phyloP scores from a whole-genome alignment of 2,113 vertebrate genomes.

The Amphiprion ocellaris region DNA sequence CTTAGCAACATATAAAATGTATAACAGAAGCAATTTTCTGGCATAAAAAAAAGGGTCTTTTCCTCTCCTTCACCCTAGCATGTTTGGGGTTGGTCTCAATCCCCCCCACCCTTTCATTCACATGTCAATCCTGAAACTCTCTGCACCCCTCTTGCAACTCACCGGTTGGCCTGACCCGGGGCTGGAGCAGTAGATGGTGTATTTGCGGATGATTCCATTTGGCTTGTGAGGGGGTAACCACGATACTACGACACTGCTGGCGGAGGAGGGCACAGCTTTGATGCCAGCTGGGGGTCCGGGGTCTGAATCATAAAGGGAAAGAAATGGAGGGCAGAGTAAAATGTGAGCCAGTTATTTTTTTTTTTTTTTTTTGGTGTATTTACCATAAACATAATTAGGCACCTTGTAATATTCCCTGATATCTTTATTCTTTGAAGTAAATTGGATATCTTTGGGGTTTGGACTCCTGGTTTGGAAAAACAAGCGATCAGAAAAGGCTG shows the following conservation, averaged over 20 bases:
- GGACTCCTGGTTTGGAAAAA: too few species aligned
- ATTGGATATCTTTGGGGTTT: too few species aligned
- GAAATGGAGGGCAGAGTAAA: conserved; percentile 25
- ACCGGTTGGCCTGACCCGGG: conserved; percentile 97
- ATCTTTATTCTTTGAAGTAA: too few species aligned
- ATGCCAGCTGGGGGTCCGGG: conserved; percentile 95
- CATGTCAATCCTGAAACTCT: conserved; percentile 37
- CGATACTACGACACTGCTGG: conserved; percentile 97
- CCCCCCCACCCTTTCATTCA: conserved; percentile 14
- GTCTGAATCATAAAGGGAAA: conserved; percentile 55
- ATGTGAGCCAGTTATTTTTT: conserved; percentile 11
- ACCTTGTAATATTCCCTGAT: background rate
- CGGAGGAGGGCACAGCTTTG: conserved; percentile 96
- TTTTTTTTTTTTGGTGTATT: background rate
- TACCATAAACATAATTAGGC: background rate
- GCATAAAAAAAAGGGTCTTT: conserved; percentile 9
- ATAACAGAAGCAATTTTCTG: conserved; percentile 28
- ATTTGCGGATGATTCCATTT: conserved; percentile 98
- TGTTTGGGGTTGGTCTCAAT: conserved; percentile 17
- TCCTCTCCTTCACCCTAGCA: conserved; percentile 16
- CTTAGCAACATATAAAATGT: conserved; percentile 26
- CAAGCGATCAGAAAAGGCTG: too few species aligned
- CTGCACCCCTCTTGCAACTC: conserved; percentile 72
- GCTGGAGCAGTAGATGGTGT: conserved; percentile 99
- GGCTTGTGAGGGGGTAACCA: conserved; percentile 97